phyloP scores from a whole-genome alignment of 2,888 invertebrate species.

The Onthophagus sagittarius region DNA sequence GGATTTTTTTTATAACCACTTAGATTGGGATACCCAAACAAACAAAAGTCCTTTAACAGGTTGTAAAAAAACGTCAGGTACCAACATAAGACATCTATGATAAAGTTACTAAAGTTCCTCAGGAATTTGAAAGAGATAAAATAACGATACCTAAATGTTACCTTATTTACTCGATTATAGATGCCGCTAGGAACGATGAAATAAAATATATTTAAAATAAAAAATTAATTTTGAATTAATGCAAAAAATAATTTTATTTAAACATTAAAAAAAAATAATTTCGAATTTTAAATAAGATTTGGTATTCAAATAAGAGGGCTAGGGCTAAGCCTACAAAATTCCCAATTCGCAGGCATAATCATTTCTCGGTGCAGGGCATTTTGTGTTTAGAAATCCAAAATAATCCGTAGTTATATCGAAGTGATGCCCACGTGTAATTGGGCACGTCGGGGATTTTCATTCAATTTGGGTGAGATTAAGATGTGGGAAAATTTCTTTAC shows the following conservation, averaged over 20 bases:
- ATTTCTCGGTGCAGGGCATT: neutral
- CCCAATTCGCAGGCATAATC: neutral
- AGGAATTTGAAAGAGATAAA: too few relatives aligned
- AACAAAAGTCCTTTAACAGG: neutral
- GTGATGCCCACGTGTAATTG: neutral
- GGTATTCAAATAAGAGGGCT: neutral
- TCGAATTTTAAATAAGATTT: neutral
- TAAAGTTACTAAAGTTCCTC: neutral
- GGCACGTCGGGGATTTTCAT: neutral
- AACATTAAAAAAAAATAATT: neutral
- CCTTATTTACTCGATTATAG: neutral
- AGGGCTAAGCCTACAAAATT: neutral
- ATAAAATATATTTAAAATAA: neutral
- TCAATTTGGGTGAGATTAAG: neutral
- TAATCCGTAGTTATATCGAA: neutral
- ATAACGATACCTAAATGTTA: neutral
- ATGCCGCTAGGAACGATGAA: neutral
- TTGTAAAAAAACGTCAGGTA: neutral
- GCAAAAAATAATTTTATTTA: neutral
- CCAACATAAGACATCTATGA: neutral
- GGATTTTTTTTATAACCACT: neutral
- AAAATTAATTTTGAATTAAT: neutral
- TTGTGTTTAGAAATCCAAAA: neutral
- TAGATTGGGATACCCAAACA: neutral
- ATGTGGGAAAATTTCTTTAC: neutral